These are phyloP conservation scores for Microcebus murinus DNA, from an alignment of 2,113 vertebrate genomes.

Conservation along the genomic window DNA sequence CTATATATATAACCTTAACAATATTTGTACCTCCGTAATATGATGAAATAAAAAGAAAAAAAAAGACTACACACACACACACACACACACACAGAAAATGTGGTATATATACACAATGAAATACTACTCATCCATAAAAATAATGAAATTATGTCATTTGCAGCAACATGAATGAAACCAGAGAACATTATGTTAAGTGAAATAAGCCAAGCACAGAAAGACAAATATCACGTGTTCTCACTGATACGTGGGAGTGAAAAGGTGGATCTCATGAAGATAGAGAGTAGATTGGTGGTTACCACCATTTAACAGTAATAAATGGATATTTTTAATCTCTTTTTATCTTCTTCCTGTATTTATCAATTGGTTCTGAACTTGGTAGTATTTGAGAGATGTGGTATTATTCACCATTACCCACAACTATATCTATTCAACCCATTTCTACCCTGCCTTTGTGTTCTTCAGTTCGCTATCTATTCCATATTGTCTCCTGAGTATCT, in stretches of 20 bases:
- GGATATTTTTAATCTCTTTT: not conserved
- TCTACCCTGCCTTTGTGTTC: not conserved
- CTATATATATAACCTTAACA: no score
- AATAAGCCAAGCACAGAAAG: not conserved
- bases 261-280: not conserved
- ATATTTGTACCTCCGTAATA: no score
- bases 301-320: not conserved
- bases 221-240: not conserved
- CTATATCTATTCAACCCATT: not conserved
- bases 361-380: not conserved
- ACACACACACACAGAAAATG: not conserved
- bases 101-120: not conserved
- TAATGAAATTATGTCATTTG: not conserved
- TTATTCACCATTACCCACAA: not conserved
- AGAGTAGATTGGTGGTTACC: not conserved
- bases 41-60: no score
- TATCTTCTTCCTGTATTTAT: conserved; percentile 31
- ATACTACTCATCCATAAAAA: not conserved
- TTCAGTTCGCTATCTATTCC: not conserved
- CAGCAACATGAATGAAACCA: not conserved
- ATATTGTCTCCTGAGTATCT: not conserved
- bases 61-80: no score
- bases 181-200: not conserved
- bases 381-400: not conserved
- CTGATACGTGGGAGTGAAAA: not conserved